phyloP scores from a whole-genome alignment of 92 coral and sea anemone species.

The Porites evermanni region DNA sequence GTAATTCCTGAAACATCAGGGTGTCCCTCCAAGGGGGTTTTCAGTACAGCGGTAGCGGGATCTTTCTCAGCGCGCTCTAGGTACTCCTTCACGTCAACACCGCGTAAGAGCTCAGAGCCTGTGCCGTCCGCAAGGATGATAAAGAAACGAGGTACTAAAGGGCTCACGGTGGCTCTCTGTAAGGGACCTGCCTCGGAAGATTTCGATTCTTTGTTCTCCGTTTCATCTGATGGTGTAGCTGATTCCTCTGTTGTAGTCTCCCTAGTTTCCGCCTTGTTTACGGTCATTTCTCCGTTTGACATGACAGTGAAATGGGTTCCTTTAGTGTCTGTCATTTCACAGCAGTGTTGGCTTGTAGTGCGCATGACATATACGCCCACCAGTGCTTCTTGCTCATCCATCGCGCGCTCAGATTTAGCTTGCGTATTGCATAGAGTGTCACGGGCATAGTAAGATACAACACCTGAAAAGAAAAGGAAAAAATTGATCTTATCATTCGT shows the following conservation, averaged over 20 bases:
- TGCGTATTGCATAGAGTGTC: neutral
- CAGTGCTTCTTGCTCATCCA: constrained; percentile 50
- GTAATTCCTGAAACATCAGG: constrained; percentile 90
- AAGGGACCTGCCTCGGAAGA: constrained; percentile 33
- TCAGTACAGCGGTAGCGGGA: constrained; percentile 86
- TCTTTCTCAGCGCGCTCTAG: constrained; percentile 83
- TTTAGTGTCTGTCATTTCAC: constrained; percentile 77
- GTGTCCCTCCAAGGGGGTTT: constrained; percentile 91
- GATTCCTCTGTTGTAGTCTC: constrained; percentile 1
- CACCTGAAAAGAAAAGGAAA: constrained; percentile 40
- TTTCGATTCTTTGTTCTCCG: constrained; percentile 1
- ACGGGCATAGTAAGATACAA: constrained; percentile 49
- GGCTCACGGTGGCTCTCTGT: constrained; percentile 48
- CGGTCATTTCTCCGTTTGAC: constrained; percentile 77
- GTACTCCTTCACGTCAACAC: constrained; percentile 80
- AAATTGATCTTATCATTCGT: neutral
- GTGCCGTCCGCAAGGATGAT: constrained; percentile 91
- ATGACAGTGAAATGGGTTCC: constrained; percentile 84
- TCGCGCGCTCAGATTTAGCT: constrained; percentile 15
- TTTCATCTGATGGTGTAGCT: neutral
- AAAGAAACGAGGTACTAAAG: constrained; percentile 76
- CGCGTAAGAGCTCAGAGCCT: constrained; percentile 93
- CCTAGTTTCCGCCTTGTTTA: constrained; percentile 39
- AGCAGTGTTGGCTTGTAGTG: constrained; percentile 82
- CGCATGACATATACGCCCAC: constrained; percentile 91